These are phyloP conservation scores for Catostylus mosaicus DNA, from an alignment of 30 jellyfish, hydroid and myxozoan genomes.

Conservation along the genomic window DNA sequence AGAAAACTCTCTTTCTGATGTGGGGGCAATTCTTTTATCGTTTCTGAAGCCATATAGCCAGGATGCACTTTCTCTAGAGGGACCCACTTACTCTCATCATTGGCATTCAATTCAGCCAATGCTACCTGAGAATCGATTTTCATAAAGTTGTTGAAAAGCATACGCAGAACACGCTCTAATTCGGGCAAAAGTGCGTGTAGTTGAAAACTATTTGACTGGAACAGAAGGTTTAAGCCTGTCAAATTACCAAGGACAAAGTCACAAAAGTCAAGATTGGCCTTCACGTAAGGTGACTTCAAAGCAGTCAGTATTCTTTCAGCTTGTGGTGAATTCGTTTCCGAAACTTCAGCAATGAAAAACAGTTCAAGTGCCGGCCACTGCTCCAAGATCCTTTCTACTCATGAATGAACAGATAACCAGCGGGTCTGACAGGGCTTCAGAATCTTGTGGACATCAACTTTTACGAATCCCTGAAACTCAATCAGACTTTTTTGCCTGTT, in stretches of 20 bases:
- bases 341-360: constrained; percentile 36
- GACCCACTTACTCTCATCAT: constrained; percentile 7
- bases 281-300: constrained; percentile 31
- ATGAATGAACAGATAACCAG: constrained; percentile 43
- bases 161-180: constrained; percentile 48
- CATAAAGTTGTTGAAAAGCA: constrained; percentile 27
- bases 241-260: constrained; percentile 42
- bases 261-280: constrained; percentile 30
- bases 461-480: constrained; percentile 40
- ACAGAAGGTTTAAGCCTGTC: constrained; percentile 41
- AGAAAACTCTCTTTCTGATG: constrained; percentile 47
- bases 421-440: constrained; percentile 61
- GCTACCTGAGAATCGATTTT: not conserved
- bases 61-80: constrained; percentile 51
- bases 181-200: constrained; percentile 60
- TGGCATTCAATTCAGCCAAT: constrained; percentile 6
- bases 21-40: constrained; percentile 29
- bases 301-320: constrained; percentile 21
- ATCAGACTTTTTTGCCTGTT: constrained; percentile 46
- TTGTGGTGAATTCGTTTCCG: constrained; percentile 40
- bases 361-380: constrained; percentile 58
- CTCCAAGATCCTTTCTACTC: constrained; percentile 37
- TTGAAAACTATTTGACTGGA: constrained; percentile 47
- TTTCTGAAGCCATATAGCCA: constrained; percentile 42
- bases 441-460: constrained; percentile 56